Evolutionary conservation across 2,113 vertebrate genomes (phyloP), one percentile per base, ranked within the genome.

Genomic region (Lagopus muta): DNA sequence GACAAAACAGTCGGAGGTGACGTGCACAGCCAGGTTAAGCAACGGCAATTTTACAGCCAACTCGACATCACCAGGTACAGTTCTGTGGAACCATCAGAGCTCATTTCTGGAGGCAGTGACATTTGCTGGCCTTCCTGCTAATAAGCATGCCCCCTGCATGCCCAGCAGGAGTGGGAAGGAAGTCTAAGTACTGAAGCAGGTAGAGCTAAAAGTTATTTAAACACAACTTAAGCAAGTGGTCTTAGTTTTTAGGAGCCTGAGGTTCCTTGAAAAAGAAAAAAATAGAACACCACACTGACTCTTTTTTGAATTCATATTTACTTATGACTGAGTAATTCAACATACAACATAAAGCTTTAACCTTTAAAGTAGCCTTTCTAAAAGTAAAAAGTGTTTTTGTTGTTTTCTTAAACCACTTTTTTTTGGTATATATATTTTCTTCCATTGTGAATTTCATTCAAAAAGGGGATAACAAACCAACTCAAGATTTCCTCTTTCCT

Each of bases 31-130:
- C 32, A 40, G 2, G 6, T n/a, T 7, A 0, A 1, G 66, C 0
- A 2, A 0, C 36, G 25, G 0, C 0, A 0, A 1, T 6, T 0
- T 30, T 32, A n/a, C 22, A 78, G 10, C 1, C 24, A 58, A 12
- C 1, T 0, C 8, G 25, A 20, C 27, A 20, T 16, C 11, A 20
- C 10, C 82, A 96, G 95, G 95, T 96, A 94, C 13, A 28, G 6
- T 64, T 34, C 45, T 50, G 18, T 45, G 42, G 8, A 55, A 71
- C 36, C 82, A 45, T 4, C 80, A 4, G 4, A 8, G 40, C 15
- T 2, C 17, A 7, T 47, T 67, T 38, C 95, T 47, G 71, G 62
- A 22, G 13, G 30, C 38, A 40, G 16, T 6, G 5, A 47, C 27
- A 57, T 65, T 80, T 64, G 28, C 13, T 78, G 2, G 45, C 76